Conservation (phyloP, 2,797 vertebrate species). For the Xyrichtys novacula region DNA sequence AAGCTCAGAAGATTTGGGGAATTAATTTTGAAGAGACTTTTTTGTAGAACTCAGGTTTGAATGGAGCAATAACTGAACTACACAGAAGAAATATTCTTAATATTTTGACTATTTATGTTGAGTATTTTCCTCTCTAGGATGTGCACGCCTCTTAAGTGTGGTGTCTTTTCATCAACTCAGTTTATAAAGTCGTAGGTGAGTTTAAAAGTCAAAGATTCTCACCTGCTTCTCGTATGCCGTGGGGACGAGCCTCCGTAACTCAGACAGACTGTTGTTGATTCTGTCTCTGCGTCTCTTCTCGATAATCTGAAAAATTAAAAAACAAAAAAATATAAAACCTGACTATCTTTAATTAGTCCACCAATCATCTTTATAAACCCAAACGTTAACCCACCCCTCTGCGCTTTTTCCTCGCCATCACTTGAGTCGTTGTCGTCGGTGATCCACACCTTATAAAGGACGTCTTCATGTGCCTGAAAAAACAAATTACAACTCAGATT, state of each 20-base stretch:
- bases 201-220: constrained; percentile 46
- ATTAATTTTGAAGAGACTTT: too few species aligned
- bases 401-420: constrained; percentile 94
- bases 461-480: constrained; percentile 84
- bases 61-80: too few species aligned
- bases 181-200: background rate
- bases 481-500: background rate
- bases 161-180: background rate
- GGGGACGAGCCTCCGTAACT: constrained; percentile 93
- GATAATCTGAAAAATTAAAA: constrained; percentile 86
- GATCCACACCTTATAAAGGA: constrained; percentile 89
- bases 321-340: background rate
- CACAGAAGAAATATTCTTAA: too few species aligned
- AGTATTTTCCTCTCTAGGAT: too few species aligned
- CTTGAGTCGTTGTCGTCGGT: constrained; percentile 91
- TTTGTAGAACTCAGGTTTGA: too few species aligned
- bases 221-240: constrained; percentile 97
- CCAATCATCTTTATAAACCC: accelerated
- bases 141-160: too few species aligned
- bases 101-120: too few species aligned
- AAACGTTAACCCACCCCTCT: constrained; percentile 88
- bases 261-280: constrained; percentile 96
- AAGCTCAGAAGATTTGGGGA: too few species aligned
- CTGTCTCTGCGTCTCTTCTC: constrained; percentile 96
- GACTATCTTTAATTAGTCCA: background rate